Percentiles rank a stretch among this genome's conserved stretches.
Evolutionary conservation across 2,113 vertebrate genomes (phyloP).

Genomic region (Ciconia maguari): DNA sequence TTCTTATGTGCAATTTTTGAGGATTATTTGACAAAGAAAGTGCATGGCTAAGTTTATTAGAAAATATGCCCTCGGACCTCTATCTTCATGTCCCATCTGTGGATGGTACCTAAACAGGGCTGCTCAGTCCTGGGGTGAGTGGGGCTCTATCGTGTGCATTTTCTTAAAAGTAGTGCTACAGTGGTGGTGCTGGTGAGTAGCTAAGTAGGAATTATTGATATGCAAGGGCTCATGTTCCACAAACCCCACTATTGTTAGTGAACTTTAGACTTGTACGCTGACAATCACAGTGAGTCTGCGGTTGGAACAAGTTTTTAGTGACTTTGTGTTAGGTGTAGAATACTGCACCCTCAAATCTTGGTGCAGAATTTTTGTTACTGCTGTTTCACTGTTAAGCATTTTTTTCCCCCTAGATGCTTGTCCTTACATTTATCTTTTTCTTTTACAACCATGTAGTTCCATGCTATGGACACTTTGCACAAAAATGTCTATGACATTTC

Average conservation of each 20-base stretch:
- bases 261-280: accelerated
- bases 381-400: not conserved
- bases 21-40: not conserved
- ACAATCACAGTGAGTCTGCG: not conserved
- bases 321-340: not conserved
- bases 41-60: not conserved
- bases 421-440: not conserved
- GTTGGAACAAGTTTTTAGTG: not conserved
- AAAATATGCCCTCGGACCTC: not conserved
- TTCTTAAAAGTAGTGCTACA: not conserved
- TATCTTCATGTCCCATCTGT: not conserved
- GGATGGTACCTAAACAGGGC: not conserved
- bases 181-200: not conserved
- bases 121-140: not conserved
- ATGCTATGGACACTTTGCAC: slow-evolving; percentile 98
- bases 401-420: not conserved
- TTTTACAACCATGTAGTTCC: slow-evolving; percentile 78
- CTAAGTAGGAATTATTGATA: not conserved
- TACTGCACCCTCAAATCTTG: not conserved
- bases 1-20: not conserved
- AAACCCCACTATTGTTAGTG: not conserved
- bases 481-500: slow-evolving; percentile 93
- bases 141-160: not conserved
- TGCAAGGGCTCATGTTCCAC: not conserved
- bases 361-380: not conserved